A percentile compares a stretch with the other conserved stretches of the same genome.
These are phyloP conservation scores for Danio tinwini DNA, from an alignment of 2,797 vertebrate genomes.

Conservation along the genomic window DNA sequence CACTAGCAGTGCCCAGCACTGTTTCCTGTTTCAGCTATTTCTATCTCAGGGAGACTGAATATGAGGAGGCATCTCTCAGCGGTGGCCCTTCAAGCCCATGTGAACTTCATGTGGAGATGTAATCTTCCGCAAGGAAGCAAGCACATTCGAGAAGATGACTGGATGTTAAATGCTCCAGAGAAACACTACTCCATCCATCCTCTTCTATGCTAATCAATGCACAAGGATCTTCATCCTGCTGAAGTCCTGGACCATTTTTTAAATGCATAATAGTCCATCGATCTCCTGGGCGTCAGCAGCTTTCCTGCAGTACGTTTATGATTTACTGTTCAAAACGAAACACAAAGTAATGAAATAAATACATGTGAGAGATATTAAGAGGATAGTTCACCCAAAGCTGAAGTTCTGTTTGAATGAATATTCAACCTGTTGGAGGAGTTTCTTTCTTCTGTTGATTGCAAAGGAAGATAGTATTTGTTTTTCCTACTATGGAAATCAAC, in stretches of 20 bases:
- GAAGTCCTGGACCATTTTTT: constrained; percentile 65
- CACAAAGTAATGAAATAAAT: not conserved
- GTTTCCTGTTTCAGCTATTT: constrained; percentile 98
- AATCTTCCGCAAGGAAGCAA: constrained; percentile 68
- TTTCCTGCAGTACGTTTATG: constrained; percentile 6
- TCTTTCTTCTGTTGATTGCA: too few relatives aligned
- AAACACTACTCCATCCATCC: not conserved
- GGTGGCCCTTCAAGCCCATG: constrained; percentile 69
- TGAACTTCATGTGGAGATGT: constrained; percentile 72
- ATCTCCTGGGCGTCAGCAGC: constrained; percentile 52
- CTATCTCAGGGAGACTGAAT: constrained; percentile 94
- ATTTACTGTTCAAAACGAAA: constrained; percentile 13
- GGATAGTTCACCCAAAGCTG: too few relatives aligned
- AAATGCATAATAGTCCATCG: constrained; percentile 67
- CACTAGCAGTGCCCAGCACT: constrained; percentile 91
- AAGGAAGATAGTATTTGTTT: too few relatives aligned
- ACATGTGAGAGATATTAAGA: not conserved
- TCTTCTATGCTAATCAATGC: constrained; percentile 40
- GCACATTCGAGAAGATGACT: constrained; percentile 81
- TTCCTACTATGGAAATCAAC: too few relatives aligned
- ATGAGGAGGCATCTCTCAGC: constrained; percentile 83
- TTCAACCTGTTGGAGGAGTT: too few relatives aligned
- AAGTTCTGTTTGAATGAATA: too few relatives aligned
- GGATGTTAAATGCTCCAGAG: constrained; percentile 77
- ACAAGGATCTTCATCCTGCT: constrained; percentile 65